These are phyloP conservation scores for Fulica atra DNA, from an alignment of 2,113 vertebrate genomes.

Conservation along the genomic window DNA sequence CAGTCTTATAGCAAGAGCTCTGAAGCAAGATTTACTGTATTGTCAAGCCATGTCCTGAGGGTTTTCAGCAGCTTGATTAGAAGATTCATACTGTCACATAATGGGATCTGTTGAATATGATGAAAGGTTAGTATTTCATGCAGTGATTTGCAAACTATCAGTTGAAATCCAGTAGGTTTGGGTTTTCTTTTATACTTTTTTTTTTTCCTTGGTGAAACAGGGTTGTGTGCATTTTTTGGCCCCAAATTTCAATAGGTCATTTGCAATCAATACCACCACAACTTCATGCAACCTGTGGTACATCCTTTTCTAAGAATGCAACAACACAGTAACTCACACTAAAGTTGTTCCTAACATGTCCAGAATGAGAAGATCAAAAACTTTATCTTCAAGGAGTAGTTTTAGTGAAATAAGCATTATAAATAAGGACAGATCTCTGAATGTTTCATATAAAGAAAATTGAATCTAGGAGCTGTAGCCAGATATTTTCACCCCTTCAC, in stretches of 20 bases:
- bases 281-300: not conserved
- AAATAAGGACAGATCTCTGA: not conserved
- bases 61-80: slow-evolving; percentile 33
- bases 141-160: slow-evolving; percentile 7
- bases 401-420: not conserved
- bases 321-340: not conserved
- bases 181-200: accelerated
- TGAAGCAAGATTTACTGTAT: slow-evolving; percentile 23
- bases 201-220: not conserved
- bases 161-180: not conserved
- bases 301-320: not conserved
- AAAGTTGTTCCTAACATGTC: not conserved
- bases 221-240: not conserved
- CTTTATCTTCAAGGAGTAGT: not conserved
- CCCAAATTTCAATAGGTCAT: not conserved
- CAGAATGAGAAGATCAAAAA: not conserved
- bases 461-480: not conserved
- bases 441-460: not conserved
- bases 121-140: slow-evolving; percentile 56
- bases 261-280: not conserved
- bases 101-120: not conserved
- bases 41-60: slow-evolving; percentile 2
- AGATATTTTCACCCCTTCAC: not conserved
- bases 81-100: slow-evolving; percentile 43
- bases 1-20: not conserved